Percentiles rank a stretch among this genome's conserved stretches.
Conservation (phyloP, 2,797 vertebrate genomes). For the Intellagama lesueurii region DNA sequence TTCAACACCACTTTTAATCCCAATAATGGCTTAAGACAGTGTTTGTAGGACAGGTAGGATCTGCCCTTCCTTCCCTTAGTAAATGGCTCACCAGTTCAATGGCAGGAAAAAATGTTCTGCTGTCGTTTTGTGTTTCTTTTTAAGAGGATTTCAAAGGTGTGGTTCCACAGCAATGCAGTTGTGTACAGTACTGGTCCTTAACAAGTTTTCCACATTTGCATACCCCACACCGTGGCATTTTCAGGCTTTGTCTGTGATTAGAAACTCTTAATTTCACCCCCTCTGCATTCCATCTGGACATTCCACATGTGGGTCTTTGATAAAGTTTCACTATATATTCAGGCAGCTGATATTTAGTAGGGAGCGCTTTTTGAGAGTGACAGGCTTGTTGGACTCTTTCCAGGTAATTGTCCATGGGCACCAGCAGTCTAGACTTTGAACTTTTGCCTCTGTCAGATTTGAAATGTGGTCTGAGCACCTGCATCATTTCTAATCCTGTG, state of each 20-base stretch:
- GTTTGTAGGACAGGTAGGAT: neutral
- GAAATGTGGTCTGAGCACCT: conserved; percentile 36
- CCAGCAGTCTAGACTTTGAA: conserved; percentile 40
- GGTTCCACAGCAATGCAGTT: neutral
- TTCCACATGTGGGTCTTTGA: neutral
- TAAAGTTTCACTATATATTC: neutral
- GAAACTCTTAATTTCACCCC: neutral
- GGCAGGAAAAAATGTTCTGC: neutral
- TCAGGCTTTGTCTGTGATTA: neutral
- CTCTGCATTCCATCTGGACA: neutral
- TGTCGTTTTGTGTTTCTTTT: neutral
- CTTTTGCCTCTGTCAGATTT: conserved; percentile 32
- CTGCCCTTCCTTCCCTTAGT: neutral
- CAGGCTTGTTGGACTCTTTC: conserved; percentile 21
- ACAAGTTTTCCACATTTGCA: neutral
- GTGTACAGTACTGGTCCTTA: neutral
- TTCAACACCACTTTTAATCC: neutral
- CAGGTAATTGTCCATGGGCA: conserved; percentile 21
- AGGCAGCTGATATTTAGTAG: neutral
- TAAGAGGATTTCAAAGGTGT: neutral
- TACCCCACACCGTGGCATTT: too few species aligned
- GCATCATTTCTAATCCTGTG: conserved; percentile 33
- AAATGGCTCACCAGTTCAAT: neutral
- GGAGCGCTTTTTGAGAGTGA: neutral
- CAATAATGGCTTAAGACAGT: neutral